phyloP scores from a whole-genome alignment of 2,113 vertebrate species.

The Hiodon tergisus region DNA sequence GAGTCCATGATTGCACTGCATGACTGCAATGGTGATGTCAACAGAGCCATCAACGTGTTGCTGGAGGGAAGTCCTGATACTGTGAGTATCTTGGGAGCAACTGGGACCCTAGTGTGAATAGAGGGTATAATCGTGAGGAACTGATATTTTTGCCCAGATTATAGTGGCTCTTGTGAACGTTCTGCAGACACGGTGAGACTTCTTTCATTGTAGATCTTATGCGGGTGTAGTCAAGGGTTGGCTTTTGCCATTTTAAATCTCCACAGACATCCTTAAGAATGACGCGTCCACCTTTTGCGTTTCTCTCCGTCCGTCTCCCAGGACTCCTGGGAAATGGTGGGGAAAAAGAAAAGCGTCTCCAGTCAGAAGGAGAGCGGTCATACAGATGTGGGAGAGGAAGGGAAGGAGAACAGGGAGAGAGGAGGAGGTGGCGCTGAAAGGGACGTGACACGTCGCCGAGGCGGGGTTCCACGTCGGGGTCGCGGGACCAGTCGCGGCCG shows the following conservation, averaged over 20 bases:
- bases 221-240: too few relatives aligned
- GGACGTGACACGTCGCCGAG: constrained; percentile 83
- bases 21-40: constrained; percentile 94
- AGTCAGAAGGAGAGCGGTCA: constrained; percentile 88
- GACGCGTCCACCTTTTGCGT: not conserved
- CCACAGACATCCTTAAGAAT: not conserved
- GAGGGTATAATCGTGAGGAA: too few relatives aligned
- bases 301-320: constrained; percentile 36
- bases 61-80: constrained; percentile 95
- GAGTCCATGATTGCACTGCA: constrained; percentile 97
- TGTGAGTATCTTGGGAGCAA: constrained; percentile 55
- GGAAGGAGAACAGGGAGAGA: constrained; percentile 88
- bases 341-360: constrained; percentile 93
- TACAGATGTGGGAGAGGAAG: constrained; percentile 80
- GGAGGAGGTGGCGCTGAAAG: constrained; percentile 60
- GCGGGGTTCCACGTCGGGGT: constrained; percentile 75
- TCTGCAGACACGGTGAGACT: not conserved
- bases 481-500: constrained; percentile 85
- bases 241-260: too few relatives aligned
- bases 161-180: too few relatives aligned
- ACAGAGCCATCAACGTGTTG: constrained; percentile 96
- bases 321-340: constrained; percentile 99
- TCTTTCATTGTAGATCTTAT: too few relatives aligned
- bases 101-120: not conserved
- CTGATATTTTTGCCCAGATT: too few relatives aligned